A percentile compares a stretch with the other conserved stretches of the same genome.
Evolutionary conservation across 2,888 invertebrate species (phyloP).

Genomic region (Eudiplozoon nipponicum): DNA sequence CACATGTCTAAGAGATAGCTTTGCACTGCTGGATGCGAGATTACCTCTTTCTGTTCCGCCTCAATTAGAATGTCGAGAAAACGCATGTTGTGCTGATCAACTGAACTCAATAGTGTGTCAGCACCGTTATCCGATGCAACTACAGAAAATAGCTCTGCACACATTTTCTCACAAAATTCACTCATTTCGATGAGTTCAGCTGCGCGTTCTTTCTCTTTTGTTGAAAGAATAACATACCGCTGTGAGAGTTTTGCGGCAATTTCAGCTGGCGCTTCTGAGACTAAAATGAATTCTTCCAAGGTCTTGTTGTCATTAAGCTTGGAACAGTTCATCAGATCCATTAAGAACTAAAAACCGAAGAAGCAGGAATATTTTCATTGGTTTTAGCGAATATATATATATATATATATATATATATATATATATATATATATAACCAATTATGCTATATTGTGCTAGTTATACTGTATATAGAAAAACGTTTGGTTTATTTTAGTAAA

Average conservation of each 20-base stretch:
- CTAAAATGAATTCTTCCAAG: constrained; percentile 75
- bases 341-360: constrained; percentile 47
- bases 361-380: too few species aligned
- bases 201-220: constrained; percentile 81
- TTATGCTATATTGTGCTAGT: too few species aligned
- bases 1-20: constrained; percentile 70
- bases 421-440: not conserved
- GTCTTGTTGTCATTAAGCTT: constrained; percentile 65
- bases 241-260: constrained; percentile 59
- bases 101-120: constrained; percentile 47
- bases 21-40: constrained; percentile 80
- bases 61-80: constrained; percentile 82
- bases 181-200: constrained; percentile 75
- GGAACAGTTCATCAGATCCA: constrained; percentile 84
- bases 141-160: constrained; percentile 62
- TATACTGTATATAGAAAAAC: too few species aligned
- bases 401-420: not conserved
- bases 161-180: constrained; percentile 82
- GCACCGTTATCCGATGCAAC: constrained; percentile 60
- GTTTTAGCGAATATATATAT: too few species aligned
- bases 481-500: too few species aligned
- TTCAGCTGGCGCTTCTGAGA: constrained; percentile 95
- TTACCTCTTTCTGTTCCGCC: constrained; percentile 68
- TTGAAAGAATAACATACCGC: constrained; percentile 39
- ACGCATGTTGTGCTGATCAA: constrained; percentile 64